phyloP scores from a whole-genome alignment of 1,140 invertebrate genomes.

The Brachionus koreanus region DNA sequence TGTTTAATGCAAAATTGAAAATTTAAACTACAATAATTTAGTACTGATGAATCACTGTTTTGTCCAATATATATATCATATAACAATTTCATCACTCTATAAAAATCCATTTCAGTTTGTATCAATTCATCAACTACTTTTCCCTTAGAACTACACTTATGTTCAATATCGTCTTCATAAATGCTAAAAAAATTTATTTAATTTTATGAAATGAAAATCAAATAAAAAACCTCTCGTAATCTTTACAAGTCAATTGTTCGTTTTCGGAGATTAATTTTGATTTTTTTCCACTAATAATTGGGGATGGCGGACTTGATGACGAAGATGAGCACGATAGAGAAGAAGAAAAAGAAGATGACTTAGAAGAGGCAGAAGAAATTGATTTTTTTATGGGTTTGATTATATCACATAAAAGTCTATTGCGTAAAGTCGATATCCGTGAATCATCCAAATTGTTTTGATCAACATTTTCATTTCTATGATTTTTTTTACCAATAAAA shows the following conservation, averaged over 20 bases:
- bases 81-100: conserved; percentile 24
- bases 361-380: neutral
- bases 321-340: conserved; percentile 1
- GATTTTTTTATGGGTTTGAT: conserved; percentile 19
- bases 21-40: neutral
- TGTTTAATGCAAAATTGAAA: neutral
- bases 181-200: neutral
- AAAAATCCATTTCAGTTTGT: conserved; percentile 43
- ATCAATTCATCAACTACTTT: conserved; percentile 39
- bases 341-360: conserved; percentile 5
- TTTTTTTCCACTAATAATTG: neutral
- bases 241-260: neutral
- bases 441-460: neutral
- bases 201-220: too few species aligned
- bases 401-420: neutral
- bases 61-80: conserved; percentile 17
- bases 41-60: neutral
- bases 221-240: conserved; percentile 11
- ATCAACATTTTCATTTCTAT: neutral
- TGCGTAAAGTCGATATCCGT: neutral
- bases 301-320: neutral
- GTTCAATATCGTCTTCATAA: neutral
- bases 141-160: neutral
- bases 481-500: neutral
- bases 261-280: neutral